Evolutionary conservation across 1,140 invertebrate genomes (phyloP).

Genomic region (Papilio aristodemus): DNA sequence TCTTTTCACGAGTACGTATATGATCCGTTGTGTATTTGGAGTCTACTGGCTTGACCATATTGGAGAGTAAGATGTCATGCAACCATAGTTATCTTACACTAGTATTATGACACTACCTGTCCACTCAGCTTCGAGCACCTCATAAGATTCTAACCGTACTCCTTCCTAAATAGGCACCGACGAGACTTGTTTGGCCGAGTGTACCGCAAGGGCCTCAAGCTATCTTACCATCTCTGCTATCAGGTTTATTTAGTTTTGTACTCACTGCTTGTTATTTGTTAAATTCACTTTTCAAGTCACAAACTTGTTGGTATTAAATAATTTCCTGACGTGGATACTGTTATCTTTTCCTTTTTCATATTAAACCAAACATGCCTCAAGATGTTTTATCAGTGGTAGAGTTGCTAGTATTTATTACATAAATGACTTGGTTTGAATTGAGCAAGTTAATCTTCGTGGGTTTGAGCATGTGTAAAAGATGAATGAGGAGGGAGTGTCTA

Average conservation of each 20-base stretch:
- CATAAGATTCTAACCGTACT: not conserved
- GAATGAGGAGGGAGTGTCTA: too few relatives aligned
- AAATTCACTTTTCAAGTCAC: conserved; percentile 10
- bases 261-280: not conserved
- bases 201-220: conserved; percentile 1
- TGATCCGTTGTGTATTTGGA: too few relatives aligned
- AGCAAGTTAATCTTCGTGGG: too few relatives aligned
- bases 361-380: too few relatives aligned
- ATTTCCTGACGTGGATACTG: not conserved
- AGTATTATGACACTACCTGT: not conserved
- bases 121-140: not conserved
- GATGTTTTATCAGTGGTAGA: too few relatives aligned
- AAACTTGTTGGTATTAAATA: not conserved
- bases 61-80: too few relatives aligned
- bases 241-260: not conserved
- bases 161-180: not conserved
- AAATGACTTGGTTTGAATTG: too few relatives aligned
- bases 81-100: not conserved
- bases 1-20: too few relatives aligned
- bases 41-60: too few relatives aligned
- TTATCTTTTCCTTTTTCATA: too few relatives aligned
- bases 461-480: too few relatives aligned
- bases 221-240: not conserved
- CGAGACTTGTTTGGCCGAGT: conserved; percentile 1
- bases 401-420: too few relatives aligned